Evolutionary conservation across 2,113 vertebrate species (phyloP).

Genomic region (Hemichromis elongatus): DNA sequence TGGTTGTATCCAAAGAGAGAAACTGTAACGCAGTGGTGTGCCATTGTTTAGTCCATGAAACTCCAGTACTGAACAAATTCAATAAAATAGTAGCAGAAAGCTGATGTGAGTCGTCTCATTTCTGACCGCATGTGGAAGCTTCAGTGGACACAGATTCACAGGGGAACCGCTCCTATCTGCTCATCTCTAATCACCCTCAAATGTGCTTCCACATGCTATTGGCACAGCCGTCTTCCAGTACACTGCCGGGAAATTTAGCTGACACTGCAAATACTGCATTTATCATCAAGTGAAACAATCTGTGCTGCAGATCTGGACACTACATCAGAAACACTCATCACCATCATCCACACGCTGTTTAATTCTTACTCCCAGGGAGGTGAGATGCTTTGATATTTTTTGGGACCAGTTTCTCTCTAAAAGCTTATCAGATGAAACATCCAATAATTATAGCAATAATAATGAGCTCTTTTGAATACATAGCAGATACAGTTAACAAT

Average conservation of each 20-base stretch:
- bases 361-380: not conserved
- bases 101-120: not conserved
- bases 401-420: not conserved
- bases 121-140: not conserved
- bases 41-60: constrained; percentile 62
- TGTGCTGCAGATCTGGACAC: constrained; percentile 5
- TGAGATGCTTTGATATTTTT: not conserved
- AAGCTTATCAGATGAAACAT: not conserved
- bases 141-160: not conserved
- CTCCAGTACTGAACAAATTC: constrained; percentile 56
- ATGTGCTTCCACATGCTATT: not conserved
- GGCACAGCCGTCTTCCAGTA: not conserved
- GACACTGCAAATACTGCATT: constrained; percentile 19
- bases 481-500: not conserved
- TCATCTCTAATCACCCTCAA: constrained; percentile 14
- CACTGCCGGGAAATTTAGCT: not conserved
- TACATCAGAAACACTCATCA: not conserved
- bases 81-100: constrained; percentile 62
- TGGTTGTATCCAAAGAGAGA: constrained; percentile 65
- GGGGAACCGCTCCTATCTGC: not conserved
- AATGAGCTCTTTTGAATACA: not conserved
- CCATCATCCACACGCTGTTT: not conserved
- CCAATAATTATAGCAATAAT: not conserved
- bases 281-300: not conserved
- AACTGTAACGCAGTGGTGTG: constrained; percentile 58